Conservation (phyloP, 92 coral and sea anemone species). For the Muricea muricata region DNA sequence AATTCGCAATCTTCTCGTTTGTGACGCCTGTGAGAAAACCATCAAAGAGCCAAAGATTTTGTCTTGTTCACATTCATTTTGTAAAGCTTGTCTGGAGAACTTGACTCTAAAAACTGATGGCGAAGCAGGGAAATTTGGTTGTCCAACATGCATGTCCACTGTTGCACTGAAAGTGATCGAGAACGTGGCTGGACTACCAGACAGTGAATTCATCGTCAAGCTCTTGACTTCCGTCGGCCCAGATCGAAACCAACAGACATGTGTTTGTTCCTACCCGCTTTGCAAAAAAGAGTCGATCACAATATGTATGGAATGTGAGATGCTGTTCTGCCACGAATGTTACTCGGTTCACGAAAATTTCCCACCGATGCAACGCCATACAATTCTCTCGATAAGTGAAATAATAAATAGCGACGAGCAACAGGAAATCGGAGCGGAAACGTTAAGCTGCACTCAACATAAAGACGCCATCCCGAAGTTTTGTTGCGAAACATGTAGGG, state of each 20-base stretch:
- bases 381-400: background rate
- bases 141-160: background rate
- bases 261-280: background rate
- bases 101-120: background rate
- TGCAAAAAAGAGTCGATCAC: background rate
- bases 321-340: background rate
- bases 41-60: too few relatives aligned
- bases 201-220: background rate
- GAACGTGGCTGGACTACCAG: too few relatives aligned
- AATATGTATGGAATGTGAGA: background rate
- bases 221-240: background rate
- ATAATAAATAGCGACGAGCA: background rate
- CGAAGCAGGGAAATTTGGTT: background rate
- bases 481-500: background rate
- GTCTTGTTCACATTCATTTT: too few relatives aligned
- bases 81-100: background rate
- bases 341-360: background rate
- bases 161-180: background rate
- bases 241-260: background rate
- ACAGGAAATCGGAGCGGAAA: too few relatives aligned
- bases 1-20: too few relatives aligned
- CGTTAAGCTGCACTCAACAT: too few relatives aligned
- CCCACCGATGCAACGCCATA: background rate
- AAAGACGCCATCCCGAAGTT: too few relatives aligned
- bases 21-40: too few relatives aligned